Evolutionary conservation across 35 echinoderm and acorn worm genomes (phyloP), one percentile per base, ranked within the genome.

Genomic region (Heliocidaris erythrogramma): DNA sequence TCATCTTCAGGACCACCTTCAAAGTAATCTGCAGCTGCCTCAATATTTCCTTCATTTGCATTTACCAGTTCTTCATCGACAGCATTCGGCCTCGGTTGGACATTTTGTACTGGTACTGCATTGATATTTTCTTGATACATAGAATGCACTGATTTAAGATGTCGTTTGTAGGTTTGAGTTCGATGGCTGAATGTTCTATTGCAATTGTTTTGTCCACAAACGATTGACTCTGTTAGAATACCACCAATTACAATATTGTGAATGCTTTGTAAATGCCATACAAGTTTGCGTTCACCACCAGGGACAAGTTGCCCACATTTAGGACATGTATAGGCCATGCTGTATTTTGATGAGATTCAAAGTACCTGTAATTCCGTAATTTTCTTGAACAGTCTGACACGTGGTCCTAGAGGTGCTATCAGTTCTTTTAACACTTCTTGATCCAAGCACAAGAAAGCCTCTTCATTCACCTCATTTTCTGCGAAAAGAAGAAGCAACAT

Each of bases 221-320:
- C 27, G 24, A 90, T 42, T 17, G 32, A 90, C 88, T 90, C 88
- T 2, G 88, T 90, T 18, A 90, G 48, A 31, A 90, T 48, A 90
- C 88, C 88, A 90, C 88, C 88, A 90, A 29, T 17, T 42, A 90
- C 88, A 31, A 90, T 90, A 13, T 90, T 90, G 88, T 90, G 88
- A 90, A 90, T 30, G 48, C 27, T 31, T 90, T 90, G 88, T 31
- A 90, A 42, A 90, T 90, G 88, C 88, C 88, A 90, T 90, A 90
- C 32, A 29, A 90, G 88, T 90, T 90, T 90, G 24, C 88, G 24
- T 90, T 29, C 27, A 31, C 88, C 88, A 2, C 88, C 88, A 31
- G 27, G 24, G 5, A 90, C 88, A 7, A 42, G 88, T 5, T 35
- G 88, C 2, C 88, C 88, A 90, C 88, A 90, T 90, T 35, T 30